Percentiles rank a stretch among this genome's conserved stretches.
Conservation (phyloP, 2,113 vertebrate genomes). For the Penelope pileata region DNA sequence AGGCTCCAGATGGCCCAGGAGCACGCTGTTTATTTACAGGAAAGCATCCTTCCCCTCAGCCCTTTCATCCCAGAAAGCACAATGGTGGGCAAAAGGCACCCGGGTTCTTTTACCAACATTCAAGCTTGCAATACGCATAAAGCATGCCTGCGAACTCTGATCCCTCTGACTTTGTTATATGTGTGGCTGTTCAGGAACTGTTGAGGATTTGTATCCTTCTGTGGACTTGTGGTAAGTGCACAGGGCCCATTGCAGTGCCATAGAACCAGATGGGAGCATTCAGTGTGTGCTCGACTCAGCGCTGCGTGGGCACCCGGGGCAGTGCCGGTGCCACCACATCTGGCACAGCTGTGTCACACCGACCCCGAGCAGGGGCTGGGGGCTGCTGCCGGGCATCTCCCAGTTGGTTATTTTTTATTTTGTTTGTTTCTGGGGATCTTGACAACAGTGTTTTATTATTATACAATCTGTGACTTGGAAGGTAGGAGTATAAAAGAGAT, state of each 20-base stretch:
- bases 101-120: neutral
- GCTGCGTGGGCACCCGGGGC: neutral
- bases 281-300: rapidly evolving
- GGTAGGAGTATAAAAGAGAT: conserved; percentile 1
- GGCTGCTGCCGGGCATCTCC: neutral
- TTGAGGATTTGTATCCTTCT: neutral
- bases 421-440: conserved; percentile 21
- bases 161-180: neutral
- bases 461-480: neutral
- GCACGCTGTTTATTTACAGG: conserved; percentile 30
- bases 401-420: neutral
- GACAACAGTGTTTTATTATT: neutral
- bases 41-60: conserved; percentile 6
- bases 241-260: neutral
- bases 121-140: too few relatives aligned
- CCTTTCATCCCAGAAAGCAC: conserved; percentile 4
- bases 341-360: neutral
- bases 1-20: conserved; percentile 49
- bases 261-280: neutral
- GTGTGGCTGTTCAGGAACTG: too few relatives aligned
- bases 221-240: neutral
- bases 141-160: neutral
- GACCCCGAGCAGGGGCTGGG: neutral
- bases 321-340: neutral
- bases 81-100: neutral